Percentiles rank a stretch among this genome's conserved stretches.
Evolutionary conservation across 1,140 invertebrate species (phyloP).

Genomic region (Pseudomyrmex flavicornis): DNA sequence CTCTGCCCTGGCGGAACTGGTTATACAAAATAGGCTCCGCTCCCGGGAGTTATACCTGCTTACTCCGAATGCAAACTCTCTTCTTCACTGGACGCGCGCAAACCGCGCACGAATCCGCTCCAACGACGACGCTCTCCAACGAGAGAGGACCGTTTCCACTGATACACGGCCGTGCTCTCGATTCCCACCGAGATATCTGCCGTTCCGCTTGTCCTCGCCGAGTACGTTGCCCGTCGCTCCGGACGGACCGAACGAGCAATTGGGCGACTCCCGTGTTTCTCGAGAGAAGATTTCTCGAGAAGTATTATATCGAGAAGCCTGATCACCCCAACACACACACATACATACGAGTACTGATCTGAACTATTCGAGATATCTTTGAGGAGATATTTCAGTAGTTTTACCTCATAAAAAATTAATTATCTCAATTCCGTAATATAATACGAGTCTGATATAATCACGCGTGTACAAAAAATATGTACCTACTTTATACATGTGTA

Average conservation of each 20-base stretch:
- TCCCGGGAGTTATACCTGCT: slow-evolving; percentile 77
- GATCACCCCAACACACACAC: too few relatives aligned
- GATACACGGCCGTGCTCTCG: slow-evolving; percentile 59
- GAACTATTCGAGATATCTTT: neutral
- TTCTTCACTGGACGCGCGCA: slow-evolving; percentile 69
- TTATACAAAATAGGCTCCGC: slow-evolving; percentile 83
- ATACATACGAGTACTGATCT: neutral
- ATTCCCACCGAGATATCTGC: slow-evolving; percentile 53
- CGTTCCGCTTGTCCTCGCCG: slow-evolving; percentile 23
- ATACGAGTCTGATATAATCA: neutral
- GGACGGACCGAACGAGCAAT: slow-evolving; percentile 27
- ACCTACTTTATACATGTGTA: neutral
- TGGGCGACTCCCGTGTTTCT: neutral
- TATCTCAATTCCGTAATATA: too few relatives aligned
- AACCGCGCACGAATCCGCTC: slow-evolving; percentile 59
- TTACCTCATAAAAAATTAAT: too few relatives aligned
- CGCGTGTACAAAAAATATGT: neutral
- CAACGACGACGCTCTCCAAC: slow-evolving; percentile 27
- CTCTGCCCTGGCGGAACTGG: slow-evolving; percentile 80
- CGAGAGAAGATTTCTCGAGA: neutral
- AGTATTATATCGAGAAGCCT: too few relatives aligned
- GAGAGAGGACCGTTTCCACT: slow-evolving; percentile 51
- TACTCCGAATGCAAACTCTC: slow-evolving; percentile 75
- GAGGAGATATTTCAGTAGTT: too few relatives aligned
- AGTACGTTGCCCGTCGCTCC: slow-evolving; percentile 19